A percentile compares a stretch with the other conserved stretches of the same genome.
phyloP scores from a whole-genome alignment of 2,797 vertebrate species.

The Coreius guichenoti region DNA sequence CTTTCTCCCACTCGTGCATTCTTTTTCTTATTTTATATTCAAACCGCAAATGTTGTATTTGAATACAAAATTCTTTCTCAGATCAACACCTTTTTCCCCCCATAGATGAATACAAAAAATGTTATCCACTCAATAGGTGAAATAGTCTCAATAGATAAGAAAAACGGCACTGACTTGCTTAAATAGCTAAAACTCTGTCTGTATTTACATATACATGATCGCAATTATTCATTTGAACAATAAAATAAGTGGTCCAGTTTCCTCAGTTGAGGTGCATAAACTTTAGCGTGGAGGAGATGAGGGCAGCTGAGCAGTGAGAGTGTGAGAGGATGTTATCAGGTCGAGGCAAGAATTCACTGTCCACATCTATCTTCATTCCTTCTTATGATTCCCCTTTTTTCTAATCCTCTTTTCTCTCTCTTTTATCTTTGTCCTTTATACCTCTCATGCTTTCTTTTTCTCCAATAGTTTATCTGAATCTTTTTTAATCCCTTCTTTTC shows the following conservation, averaged over 20 bases:
- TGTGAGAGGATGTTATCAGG: slow-evolving; percentile 23
- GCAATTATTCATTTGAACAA: not conserved
- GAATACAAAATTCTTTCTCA: slow-evolving; percentile 5
- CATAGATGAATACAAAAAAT: not conserved
- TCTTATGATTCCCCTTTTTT: slow-evolving; percentile 44
- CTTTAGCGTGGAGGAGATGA: not conserved
- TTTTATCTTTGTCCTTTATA: slow-evolving; percentile 59
- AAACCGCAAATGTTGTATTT: slow-evolving; percentile 16
- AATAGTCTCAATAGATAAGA: not conserved
- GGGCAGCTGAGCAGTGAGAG: not conserved
- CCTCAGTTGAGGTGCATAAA: not conserved
- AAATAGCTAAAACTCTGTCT: not conserved
- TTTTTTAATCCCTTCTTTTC: slow-evolving; percentile 57
- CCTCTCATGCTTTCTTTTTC: slow-evolving; percentile 51
- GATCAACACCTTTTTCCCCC: not conserved
- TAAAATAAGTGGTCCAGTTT: not conserved
- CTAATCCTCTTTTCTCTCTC: slow-evolving; percentile 62
- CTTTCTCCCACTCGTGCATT: slow-evolving; percentile 35
- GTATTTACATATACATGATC: not conserved
- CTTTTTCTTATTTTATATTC: slow-evolving; percentile 37
- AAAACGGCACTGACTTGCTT: not conserved
- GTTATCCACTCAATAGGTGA: not conserved
- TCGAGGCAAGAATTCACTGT: slow-evolving; percentile 45
- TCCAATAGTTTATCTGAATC: slow-evolving; percentile 60
- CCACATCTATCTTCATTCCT: slow-evolving; percentile 54